A percentile compares a stretch with the other conserved stretches of the same genome.
These are phyloP conservation scores for Oreochromis spilurus DNA, from an alignment of 2,113 vertebrate genomes.

Conservation along the genomic window DNA sequence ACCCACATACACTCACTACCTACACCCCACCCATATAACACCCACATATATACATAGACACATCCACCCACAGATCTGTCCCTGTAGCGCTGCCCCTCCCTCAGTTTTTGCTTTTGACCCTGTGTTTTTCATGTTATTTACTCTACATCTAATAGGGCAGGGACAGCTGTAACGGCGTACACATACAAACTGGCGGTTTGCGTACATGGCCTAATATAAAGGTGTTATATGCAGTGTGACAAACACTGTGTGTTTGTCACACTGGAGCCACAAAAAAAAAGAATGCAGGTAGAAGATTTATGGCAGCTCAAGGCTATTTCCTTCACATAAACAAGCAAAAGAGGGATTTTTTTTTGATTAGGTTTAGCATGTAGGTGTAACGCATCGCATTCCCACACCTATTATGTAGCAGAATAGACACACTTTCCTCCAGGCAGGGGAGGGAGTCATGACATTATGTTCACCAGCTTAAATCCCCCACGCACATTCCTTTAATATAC, in stretches of 20 bases:
- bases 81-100: not conserved
- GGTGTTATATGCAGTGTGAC: not conserved
- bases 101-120: not conserved
- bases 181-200: not conserved
- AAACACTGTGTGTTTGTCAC: not conserved
- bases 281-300: not conserved
- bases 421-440: conserved; percentile 11
- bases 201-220: not conserved
- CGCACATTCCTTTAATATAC: conserved; percentile 21
- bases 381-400: not conserved
- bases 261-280: not conserved
- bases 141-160: not conserved
- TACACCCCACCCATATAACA: conserved; percentile 47
- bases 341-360: not conserved
- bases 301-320: not conserved
- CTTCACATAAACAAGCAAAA: not conserved
- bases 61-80: conserved; percentile 1
- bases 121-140: conserved; percentile 5
- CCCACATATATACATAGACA: not conserved
- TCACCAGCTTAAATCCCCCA: conserved; percentile 12
- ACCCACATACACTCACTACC: not conserved
- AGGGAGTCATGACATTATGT: not conserved
- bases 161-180: not conserved
- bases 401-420: not conserved
- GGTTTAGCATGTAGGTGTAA: not conserved